Percentiles rank a stretch among this genome's conserved stretches.
These are phyloP conservation scores for Mythimna vitellina DNA, from an alignment of 2,888 invertebrate genomes.

Conservation along the genomic window DNA sequence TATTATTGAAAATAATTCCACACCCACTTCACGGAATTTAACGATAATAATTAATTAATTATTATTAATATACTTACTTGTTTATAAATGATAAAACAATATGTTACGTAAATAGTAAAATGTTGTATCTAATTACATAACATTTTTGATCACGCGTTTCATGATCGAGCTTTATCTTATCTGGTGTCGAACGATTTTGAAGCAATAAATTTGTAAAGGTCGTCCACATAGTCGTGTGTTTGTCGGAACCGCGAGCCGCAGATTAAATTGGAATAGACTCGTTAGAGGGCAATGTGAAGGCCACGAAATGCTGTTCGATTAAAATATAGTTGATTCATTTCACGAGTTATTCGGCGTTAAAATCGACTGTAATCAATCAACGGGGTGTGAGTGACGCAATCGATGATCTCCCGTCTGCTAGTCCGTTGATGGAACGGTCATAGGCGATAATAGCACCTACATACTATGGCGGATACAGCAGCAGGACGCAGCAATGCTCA, in stretches of 20 bases:
- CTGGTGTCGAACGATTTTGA: constrained; percentile 57
- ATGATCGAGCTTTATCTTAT: constrained; percentile 64
- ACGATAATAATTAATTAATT: constrained; percentile 30
- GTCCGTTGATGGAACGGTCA: constrained; percentile 14
- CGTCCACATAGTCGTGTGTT: constrained; percentile 33
- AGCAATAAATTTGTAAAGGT: constrained; percentile 52
- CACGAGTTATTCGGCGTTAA: constrained; percentile 45
- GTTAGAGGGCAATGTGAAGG: constrained; percentile 64
- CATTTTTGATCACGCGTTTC: constrained; percentile 54
- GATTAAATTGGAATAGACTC: constrained; percentile 42
- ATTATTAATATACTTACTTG: constrained; percentile 25
- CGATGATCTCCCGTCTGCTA: constrained; percentile 48
- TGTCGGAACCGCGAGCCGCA: constrained; percentile 25
- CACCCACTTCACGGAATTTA: constrained; percentile 24
- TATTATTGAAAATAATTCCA: constrained; percentile 30
- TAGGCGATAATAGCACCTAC: neutral
- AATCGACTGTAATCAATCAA: constrained; percentile 59
- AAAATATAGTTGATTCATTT: constrained; percentile 61
- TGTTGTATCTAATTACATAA: constrained; percentile 58
- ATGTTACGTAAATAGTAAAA: constrained; percentile 60
- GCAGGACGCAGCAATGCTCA: neutral
- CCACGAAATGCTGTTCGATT: constrained; percentile 46
- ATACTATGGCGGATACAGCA: constrained; percentile 1
- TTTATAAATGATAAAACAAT: constrained; percentile 58
- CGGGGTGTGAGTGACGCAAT: constrained; percentile 53